These are phyloP conservation scores for Aix galericulata DNA, from an alignment of 2,113 vertebrate species.

Conservation along the genomic window DNA sequence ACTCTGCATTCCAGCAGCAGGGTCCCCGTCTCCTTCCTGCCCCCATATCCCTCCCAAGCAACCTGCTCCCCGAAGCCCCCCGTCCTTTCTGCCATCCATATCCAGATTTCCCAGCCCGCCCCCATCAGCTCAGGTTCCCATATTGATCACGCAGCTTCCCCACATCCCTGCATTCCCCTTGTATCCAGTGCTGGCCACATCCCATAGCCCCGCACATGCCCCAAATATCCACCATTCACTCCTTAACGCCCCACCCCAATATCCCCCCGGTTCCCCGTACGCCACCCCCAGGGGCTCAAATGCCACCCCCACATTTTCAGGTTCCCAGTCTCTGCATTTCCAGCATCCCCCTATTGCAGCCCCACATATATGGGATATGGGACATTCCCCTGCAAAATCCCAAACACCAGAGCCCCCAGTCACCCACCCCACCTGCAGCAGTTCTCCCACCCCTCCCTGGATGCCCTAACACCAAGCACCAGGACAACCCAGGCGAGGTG, in stretches of 20 bases:
- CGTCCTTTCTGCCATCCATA: background rate
- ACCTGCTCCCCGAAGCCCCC: background rate
- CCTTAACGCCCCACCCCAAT: background rate
- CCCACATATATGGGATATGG: background rate
- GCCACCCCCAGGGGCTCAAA: background rate
- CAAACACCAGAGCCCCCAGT: no score
- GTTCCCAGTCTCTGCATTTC: background rate
- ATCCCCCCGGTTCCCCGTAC: background rate
- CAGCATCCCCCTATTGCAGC: background rate
- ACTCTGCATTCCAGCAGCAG: background rate
- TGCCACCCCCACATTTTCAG: background rate
- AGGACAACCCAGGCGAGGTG: background rate
- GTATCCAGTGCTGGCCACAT: background rate
- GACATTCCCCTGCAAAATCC: background rate
- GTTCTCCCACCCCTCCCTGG: background rate
- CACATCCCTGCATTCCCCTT: background rate
- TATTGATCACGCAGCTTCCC: background rate
- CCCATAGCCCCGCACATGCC: background rate
- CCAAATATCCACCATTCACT: background rate
- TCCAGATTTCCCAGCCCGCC: no score
- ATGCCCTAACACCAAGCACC: background rate
- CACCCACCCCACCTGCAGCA: background rate
- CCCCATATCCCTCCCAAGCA: no score
- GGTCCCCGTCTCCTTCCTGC: no score
- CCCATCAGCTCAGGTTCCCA: background rate